phyloP scores from a whole-genome alignment of 53 echinoderm and acorn worm species.

The Echinarachnius parma region DNA sequence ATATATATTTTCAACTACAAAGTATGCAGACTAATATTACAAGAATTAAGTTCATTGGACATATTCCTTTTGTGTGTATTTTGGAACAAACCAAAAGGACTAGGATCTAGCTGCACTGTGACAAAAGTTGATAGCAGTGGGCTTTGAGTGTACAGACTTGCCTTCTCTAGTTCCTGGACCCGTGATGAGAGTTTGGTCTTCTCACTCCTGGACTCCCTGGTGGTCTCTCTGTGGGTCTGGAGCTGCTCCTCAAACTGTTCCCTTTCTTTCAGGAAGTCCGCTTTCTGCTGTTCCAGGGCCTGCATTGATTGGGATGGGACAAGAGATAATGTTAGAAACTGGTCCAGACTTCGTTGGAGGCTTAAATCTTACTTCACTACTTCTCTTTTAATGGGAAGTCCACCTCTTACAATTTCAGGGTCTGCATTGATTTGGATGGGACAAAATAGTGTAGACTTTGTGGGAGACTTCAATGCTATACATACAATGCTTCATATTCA shows the following conservation, averaged over 20 bases:
- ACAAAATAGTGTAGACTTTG: too few species aligned
- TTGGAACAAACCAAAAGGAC: neutral
- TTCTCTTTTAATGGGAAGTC: too few species aligned
- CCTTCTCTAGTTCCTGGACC: constrained; percentile 94
- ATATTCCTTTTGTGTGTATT: neutral
- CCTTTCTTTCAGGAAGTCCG: constrained; percentile 73
- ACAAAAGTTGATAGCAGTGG: neutral
- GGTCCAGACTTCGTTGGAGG: too few species aligned
- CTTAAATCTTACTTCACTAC: too few species aligned
- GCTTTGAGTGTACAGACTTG: constrained; percentile 23
- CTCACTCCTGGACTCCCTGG: constrained; percentile 69
- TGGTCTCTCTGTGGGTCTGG: constrained; percentile 61
- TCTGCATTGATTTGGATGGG: too few species aligned
- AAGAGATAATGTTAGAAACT: too few species aligned
- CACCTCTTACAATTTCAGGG: too few species aligned
- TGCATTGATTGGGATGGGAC: too few species aligned
- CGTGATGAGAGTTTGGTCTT: constrained; percentile 60
- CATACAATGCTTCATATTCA: too few species aligned
- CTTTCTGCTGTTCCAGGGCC: constrained; percentile 79
- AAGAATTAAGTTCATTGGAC: neutral
- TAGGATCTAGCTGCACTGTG: neutral
- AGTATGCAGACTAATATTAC: too few species aligned
- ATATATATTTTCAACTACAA: too few species aligned
- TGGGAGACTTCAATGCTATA: too few species aligned
- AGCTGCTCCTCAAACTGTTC: constrained; percentile 78